Evolutionary conservation across 2,113 vertebrate species (phyloP), one percentile per base, ranked within the genome.

Genomic region (Pseudopipra pipra): DNA sequence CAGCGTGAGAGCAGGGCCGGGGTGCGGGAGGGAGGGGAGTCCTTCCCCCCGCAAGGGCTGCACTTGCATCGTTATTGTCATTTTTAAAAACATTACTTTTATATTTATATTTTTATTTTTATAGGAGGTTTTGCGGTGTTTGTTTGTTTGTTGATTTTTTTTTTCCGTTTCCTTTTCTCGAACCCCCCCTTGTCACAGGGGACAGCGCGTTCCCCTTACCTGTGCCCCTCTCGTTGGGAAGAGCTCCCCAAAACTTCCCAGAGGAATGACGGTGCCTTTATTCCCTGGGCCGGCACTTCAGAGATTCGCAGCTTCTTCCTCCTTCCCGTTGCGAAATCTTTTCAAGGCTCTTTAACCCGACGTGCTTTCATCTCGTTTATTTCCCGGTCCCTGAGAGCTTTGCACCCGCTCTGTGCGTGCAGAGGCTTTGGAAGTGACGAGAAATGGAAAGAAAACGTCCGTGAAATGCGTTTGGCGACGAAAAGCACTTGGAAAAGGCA

Each of bases 61-160:
- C 41, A 0, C 46, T 41, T 25, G 25, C 15, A 15, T 68, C 27
- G 0, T 22, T 33, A 2, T 4, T 47, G 13, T 41, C 2, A 0
- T 5, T 31, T 70, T 16, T 0, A 13, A 19, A 35, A 58, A 58
- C 18, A 11, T 21, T 20, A 55, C 31, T 55, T 33, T 30, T 6
- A 10, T 18, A 18, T 33, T 30, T 6, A 10, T 18, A 18, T 54
- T 37, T 16, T 23, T 7, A 3, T 23, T 85, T 84, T 44, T n/a
- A 47, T 46, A 9, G 5, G 18, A 49, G 31, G 9, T 14, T 3
- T 59, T 46, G 55, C 8, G 16, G 11, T 15, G 12, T 39, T 71
- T 5, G 3, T 33, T 33, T 8, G 14, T 14, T 46, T 8, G 14
- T 51, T 25, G 39, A 25, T 51, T 51, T 25, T 1, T 35, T 66